Conservation (phyloP, 2,113 vertebrate species). For the Salvelinus sp. region DNA sequence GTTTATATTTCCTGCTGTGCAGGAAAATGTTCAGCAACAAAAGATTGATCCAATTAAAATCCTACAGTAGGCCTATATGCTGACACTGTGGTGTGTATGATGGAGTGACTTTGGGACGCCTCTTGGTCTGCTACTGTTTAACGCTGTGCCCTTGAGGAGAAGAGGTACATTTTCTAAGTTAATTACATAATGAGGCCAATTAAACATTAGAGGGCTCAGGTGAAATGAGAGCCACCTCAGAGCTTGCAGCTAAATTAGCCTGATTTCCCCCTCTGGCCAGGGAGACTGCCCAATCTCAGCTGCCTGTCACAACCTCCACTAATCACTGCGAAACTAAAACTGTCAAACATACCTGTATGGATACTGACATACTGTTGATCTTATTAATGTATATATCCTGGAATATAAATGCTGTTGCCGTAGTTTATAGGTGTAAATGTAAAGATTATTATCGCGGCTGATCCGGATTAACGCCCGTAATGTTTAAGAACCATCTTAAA, state of each 20-base stretch:
- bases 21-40: too few relatives aligned
- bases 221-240: slow-evolving; percentile 71
- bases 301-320: slow-evolving; percentile 12
- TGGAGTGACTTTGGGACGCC: slow-evolving; percentile 68
- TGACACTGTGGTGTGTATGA: slow-evolving; percentile 64
- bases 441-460: slow-evolving; percentile 1
- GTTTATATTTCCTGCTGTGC: too few relatives aligned
- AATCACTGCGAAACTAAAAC: slow-evolving; percentile 35
- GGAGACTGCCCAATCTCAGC: neutral
- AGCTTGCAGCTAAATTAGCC: slow-evolving; percentile 63
- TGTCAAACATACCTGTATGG: neutral
- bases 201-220: slow-evolving; percentile 69
- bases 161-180: slow-evolving; percentile 76
- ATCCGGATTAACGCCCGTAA: neutral
- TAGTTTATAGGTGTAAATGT: neutral
- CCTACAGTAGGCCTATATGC: slow-evolving; percentile 23
- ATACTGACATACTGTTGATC: neutral
- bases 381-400: slow-evolving; percentile 27
- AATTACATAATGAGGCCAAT: slow-evolving; percentile 82
- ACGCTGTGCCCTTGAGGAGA: slow-evolving; percentile 69
- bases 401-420: slow-evolving; percentile 22
- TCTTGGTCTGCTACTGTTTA: slow-evolving; percentile 60
- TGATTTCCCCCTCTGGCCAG: slow-evolving; percentile 55
- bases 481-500: neutral
- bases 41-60: too few relatives aligned